Evolutionary conservation across 2,888 invertebrate species (phyloP), one percentile per base, ranked within the genome.

Genomic region (Celastrina argiolus): DNA sequence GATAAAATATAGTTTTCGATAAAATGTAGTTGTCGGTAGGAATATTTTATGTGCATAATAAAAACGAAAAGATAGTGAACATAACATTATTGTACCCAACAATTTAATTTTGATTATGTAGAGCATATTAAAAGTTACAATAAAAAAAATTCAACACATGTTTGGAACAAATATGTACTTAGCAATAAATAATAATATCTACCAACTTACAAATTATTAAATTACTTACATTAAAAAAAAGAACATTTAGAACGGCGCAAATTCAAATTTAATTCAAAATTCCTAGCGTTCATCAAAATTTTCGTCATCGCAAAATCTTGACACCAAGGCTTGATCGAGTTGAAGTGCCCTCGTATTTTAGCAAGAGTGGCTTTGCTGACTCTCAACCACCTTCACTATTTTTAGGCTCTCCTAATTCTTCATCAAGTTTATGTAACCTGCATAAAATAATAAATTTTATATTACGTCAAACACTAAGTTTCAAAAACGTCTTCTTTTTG

Each of bases 291-390:
- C 28, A 31, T 59, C 18, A 61, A 61, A 61, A 61, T 39, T 61
- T 61, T 61, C 22, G 61, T 22, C 36, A 18, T 61, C 36, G 16
- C 61, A 36, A 56, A 56, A 22, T 36, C 61, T 61, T 36, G 22
- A 18, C 34, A 34, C 59, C 59, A 59, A 16, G 31, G 34, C 39
- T 22, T 36, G 61, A 59, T 34, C 61, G 61, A 8, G 22, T 4
- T 61, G 61, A 61, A 61, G 61, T 36, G 36, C 61, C 14, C 61
- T 61, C 61, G 61, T 39, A 61, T 61, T 61, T 61, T 39, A 16
- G 61, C 61, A 10, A 61, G 36, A 61, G 56, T 28, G 61, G 61
- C 61, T 61, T 36, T 61, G 61, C 61, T 61, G 61, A 61, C 14
- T 61, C 22, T 61, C 39, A 56, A 56, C 61, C 39, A 61, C 61